Conservation (phyloP, 2,797 vertebrate genomes). For the Melanitta fusca region DNA sequence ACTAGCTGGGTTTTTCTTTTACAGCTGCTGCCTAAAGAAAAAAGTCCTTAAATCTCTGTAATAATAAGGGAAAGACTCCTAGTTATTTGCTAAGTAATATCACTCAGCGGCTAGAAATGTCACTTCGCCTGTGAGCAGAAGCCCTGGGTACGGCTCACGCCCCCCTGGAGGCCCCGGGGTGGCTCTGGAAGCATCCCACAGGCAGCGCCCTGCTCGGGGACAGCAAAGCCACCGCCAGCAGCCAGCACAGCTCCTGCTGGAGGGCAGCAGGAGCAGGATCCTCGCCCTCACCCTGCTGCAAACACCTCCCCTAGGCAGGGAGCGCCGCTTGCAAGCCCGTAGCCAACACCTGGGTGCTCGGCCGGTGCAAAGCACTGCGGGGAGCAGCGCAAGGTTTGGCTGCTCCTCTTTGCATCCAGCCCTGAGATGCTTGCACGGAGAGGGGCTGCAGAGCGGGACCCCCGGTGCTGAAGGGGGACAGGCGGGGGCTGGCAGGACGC, state of each 20-base stretch:
- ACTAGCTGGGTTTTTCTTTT: not conserved
- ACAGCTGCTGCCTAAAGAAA: not conserved
- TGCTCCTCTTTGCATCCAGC: not conserved
- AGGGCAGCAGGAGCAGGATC: not conserved
- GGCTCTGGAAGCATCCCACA: not conserved
- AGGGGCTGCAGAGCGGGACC: not conserved
- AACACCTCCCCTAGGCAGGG: too few relatives aligned
- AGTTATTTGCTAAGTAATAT: not conserved
- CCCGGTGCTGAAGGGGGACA: fast-evolving
- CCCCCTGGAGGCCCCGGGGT: too few relatives aligned
- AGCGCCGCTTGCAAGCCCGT: too few relatives aligned
- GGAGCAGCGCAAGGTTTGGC: fast-evolving
- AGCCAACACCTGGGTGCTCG: fast-evolving
- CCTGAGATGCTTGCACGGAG: too few relatives aligned
- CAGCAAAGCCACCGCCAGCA: not conserved
- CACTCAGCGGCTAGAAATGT: not conserved
- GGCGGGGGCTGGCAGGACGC: not conserved
- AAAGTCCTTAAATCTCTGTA: not conserved
- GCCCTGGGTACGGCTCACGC: fast-evolving
- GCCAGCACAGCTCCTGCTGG: not conserved
- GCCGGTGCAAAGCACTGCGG: fast-evolving
- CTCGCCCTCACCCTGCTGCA: not conserved
- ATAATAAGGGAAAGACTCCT: not conserved
- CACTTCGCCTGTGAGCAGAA: fast-evolving
- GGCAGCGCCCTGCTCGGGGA: not conserved